phyloP scores from a whole-genome alignment of 2,797 vertebrate species.

The Syngnathus acus region DNA sequence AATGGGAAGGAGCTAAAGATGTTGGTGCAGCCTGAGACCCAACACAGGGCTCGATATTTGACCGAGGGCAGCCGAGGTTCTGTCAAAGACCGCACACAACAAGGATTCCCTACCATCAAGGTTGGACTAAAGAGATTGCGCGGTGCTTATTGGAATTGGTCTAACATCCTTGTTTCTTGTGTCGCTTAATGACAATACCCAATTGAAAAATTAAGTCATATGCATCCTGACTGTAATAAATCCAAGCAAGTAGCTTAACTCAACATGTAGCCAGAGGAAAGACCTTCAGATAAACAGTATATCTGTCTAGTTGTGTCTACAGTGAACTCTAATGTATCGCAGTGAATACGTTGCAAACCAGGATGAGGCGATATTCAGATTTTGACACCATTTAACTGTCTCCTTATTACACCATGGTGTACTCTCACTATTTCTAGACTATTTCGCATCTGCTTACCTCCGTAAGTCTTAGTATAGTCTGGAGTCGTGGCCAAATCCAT shows the following conservation, averaged over 20 bases:
- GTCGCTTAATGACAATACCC: not conserved
- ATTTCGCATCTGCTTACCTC: no score
- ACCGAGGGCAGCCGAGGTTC: constrained; percentile 97
- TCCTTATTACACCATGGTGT: no score
- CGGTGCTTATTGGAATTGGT: constrained; percentile 8
- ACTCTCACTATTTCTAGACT: no score
- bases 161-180: not conserved
- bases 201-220: not conserved
- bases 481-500: no score
- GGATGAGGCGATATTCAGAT: no score
- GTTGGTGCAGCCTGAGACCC: constrained; percentile 93
- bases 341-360: not conserved
- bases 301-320: not conserved
- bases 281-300: not conserved
- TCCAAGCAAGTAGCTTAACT: not conserved
- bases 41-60: constrained; percentile 94
- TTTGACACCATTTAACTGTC: no score
- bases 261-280: not conserved
- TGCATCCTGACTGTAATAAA: not conserved
- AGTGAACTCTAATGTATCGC: not conserved
- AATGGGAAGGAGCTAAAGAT: constrained; percentile 98
- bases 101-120: constrained; percentile 97
- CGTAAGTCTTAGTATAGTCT: no score
- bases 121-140: constrained; percentile 57
- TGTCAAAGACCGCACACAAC: constrained; percentile 95